Percentiles rank a stretch among this genome's conserved stretches.
Evolutionary conservation across 2,888 invertebrate genomes (phyloP).

Genomic region (Cataglyphis cursor): DNA sequence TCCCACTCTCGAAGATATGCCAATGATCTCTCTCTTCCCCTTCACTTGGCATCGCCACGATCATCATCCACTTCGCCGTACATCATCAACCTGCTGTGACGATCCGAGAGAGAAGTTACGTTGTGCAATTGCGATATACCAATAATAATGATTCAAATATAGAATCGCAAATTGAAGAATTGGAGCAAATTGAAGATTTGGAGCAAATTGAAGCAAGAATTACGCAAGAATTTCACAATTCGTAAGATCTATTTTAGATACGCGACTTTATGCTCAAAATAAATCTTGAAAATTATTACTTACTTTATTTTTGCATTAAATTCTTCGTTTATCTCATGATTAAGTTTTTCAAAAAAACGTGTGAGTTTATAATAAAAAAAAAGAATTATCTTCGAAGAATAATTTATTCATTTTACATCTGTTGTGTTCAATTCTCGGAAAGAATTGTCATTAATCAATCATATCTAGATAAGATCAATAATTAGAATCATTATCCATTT

Average conservation of each 20-base stretch:
- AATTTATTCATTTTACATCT: constrained; percentile 7
- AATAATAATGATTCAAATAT: constrained; percentile 16
- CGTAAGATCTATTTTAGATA: constrained; percentile 12
- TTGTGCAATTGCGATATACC: constrained; percentile 22
- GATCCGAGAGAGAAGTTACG: constrained; percentile 6
- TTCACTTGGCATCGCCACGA: constrained; percentile 27
- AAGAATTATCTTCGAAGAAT: not conserved
- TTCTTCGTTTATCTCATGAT: not conserved
- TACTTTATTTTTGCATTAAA: not conserved
- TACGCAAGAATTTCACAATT: not conserved
- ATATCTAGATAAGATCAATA: not conserved
- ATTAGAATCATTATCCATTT: not conserved
- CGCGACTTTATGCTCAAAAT: not conserved
- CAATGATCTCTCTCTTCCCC: constrained; percentile 25
- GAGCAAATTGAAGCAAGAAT: constrained; percentile 5
- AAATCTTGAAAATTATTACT: not conserved
- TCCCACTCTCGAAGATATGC: constrained; percentile 34
- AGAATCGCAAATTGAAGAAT: constrained; percentile 28
- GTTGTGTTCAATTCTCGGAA: not conserved
- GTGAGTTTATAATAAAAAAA: no score
- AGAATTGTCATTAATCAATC: not conserved
- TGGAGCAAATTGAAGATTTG: constrained; percentile 6
- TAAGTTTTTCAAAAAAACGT: not conserved
- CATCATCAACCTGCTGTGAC: constrained; percentile 48
- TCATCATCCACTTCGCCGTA: constrained; percentile 41